phyloP scores from a whole-genome alignment of 2,888 invertebrate genomes.

The Stenodema calcarata region DNA sequence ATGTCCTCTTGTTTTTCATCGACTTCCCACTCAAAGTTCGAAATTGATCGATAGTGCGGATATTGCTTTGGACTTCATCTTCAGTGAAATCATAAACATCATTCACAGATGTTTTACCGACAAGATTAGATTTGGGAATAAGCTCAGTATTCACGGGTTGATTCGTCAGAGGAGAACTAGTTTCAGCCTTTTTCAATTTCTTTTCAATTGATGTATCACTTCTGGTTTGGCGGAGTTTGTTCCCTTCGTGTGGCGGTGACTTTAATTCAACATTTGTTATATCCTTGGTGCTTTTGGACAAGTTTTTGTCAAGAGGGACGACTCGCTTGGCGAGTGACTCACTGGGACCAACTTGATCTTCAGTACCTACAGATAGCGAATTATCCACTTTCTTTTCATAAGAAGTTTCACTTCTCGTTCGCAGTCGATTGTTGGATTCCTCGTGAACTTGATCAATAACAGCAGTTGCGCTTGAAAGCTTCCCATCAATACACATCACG shows the following conservation, averaged over 20 bases:
- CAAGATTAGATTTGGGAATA: background rate
- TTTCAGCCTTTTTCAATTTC: background rate
- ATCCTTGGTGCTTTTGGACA: background rate
- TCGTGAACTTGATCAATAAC: background rate
- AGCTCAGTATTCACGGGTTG: background rate
- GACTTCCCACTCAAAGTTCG: background rate
- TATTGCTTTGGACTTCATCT: background rate
- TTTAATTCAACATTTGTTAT: background rate
- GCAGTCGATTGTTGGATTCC: background rate
- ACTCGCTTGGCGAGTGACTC: background rate
- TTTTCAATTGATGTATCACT: background rate
- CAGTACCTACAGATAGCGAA: background rate
- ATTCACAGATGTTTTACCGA: background rate
- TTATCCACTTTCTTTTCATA: background rate
- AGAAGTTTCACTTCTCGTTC: background rate
- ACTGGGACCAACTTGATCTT: background rate
- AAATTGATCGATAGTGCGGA: background rate
- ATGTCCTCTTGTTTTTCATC: background rate
- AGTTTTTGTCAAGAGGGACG: background rate
- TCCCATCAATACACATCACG: background rate
- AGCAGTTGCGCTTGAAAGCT: background rate
- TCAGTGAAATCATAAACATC: conserved; percentile 17
- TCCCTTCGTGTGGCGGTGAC: background rate
- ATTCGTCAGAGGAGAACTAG: background rate
- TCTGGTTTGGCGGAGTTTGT: background rate